Percentiles rank a stretch among this genome's conserved stretches.
Evolutionary conservation across 2,113 vertebrate species (phyloP).

Genomic region (Leptosomus discolor): DNA sequence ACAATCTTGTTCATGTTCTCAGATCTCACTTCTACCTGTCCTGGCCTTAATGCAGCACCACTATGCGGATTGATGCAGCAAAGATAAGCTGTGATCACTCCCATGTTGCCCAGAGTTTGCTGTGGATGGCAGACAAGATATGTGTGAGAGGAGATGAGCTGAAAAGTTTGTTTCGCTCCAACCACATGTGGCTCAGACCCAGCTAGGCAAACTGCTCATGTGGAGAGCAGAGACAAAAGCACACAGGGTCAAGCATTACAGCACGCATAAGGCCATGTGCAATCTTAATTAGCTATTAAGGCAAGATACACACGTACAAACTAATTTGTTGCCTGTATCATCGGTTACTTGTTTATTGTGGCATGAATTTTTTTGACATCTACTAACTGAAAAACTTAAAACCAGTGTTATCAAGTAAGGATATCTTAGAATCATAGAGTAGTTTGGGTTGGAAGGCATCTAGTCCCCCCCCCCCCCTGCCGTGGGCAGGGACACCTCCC

Average conservation of each 20-base stretch:
- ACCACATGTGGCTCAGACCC: accelerated
- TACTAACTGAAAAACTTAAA: background rate
- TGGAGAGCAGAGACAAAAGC: background rate
- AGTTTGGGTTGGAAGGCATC: too few species aligned
- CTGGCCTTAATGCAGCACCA: background rate
- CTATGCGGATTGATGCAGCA: accelerated
- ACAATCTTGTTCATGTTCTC: accelerated
- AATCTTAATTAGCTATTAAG: background rate
- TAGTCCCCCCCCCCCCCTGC: too few species aligned
- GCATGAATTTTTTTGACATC: background rate
- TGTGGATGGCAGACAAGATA: background rate
- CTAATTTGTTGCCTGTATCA: background rate
- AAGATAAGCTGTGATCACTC: background rate
- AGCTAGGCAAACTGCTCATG: background rate
- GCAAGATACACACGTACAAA: background rate
- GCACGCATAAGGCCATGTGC: background rate
- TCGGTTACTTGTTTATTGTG: background rate
- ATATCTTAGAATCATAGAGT: too few species aligned
- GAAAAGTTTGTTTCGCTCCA: background rate
- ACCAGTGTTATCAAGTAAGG: background rate
- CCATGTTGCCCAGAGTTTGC: background rate
- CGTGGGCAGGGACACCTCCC: too few species aligned
- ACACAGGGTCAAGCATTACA: background rate
- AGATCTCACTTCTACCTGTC: background rate
- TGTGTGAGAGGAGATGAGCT: accelerated